A percentile compares a stretch with the other conserved stretches of the same genome.
These are phyloP conservation scores for Pyrgus malvae DNA, from an alignment of 2,888 invertebrate species.

Conservation along the genomic window DNA sequence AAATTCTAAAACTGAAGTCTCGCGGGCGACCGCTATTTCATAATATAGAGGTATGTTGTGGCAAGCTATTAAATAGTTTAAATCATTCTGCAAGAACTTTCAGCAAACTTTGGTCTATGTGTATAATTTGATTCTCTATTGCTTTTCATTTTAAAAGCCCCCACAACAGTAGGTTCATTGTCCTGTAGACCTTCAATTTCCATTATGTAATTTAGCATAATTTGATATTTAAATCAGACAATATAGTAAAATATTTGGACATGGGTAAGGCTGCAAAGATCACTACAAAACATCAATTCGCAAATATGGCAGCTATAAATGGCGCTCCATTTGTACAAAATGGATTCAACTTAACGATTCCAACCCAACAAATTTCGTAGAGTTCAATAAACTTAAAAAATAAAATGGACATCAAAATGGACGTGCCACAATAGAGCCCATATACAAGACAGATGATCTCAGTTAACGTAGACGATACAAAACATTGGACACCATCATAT, in stretches of 20 bases:
- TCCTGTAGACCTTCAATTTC: conserved; percentile 2
- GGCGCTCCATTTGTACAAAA: conserved; percentile 18
- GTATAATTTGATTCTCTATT: too few relatives aligned
- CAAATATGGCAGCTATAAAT: conserved; percentile 1
- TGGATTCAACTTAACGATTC: conserved; percentile 28
- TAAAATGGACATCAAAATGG: conserved; percentile 39
- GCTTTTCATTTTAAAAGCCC: too few relatives aligned
- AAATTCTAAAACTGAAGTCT: too few relatives aligned
- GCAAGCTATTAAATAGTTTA: too few relatives aligned
- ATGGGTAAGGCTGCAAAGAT: background rate
- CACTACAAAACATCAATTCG: conserved; percentile 28
- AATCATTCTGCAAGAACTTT: too few relatives aligned
- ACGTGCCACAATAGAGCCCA: conserved; percentile 39
- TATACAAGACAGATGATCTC: conserved; percentile 47
- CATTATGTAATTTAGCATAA: conserved; percentile 3
- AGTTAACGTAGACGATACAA: conserved; percentile 36
- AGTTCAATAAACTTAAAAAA: conserved; percentile 39
- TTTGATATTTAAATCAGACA: conserved; percentile 11
- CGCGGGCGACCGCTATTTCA: too few relatives aligned
- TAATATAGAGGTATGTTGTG: too few relatives aligned
- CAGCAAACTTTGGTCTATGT: too few relatives aligned
- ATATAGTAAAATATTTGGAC: conserved; percentile 1
- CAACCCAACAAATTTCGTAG: conserved; percentile 26
- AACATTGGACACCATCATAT: conserved; percentile 26
- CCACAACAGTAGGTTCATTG: conserved; percentile 9